Base-by-base conservation (phyloP, 2,888 invertebrate genomes). In the Oscheius sp. region DNA sequence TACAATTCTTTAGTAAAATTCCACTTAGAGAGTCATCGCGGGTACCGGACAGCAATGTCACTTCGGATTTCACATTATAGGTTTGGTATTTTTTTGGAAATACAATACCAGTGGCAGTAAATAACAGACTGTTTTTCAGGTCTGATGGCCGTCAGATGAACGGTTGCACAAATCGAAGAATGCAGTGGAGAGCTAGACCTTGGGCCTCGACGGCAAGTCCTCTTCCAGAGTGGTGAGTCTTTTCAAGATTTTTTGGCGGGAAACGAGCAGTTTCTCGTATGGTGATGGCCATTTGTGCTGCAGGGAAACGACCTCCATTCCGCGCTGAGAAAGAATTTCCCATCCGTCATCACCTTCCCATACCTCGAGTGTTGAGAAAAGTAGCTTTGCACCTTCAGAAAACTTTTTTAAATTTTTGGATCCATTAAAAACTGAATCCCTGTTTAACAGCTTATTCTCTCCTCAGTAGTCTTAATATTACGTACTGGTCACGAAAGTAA, bases 141-240 rank as follows among this genome's bases (percentile, higher is more conserved):
- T 55, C 74, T 29, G 75, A 75, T 71, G 71, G 71, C 60, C 57
- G 63, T 50, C 70, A 62, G 63, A 81, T 81, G 81, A 81, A 81
- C 77, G 81, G 81, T 21, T 59, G 57, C 32, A 66, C 48, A 2
- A 57, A 32, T 29, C 78, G 81, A 47, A 68, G 81, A 50, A 79
- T 78, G 74, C 81, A 81, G 76, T 81, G 79, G 76, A 76, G 76
- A 57, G 65, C 79, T 29, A 63, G 81, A 33, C 81, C 81, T 47
- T 81, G 81, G 81, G 79, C 79, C 51, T 77, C 77, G 48, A 81
- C 79, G 32, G 79, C 81, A 13, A 66, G 73, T 48, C 81, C 81
- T 13, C 73, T 73, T 9, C 71, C 79, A 65, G 79, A 81, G 32
- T 77, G 74, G 70, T 79, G 68, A 70, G 78, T 78, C 47, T 37